These are phyloP conservation scores for Xestia c-nigrum DNA, from an alignment of 2,888 invertebrate species.

Conservation along the genomic window DNA sequence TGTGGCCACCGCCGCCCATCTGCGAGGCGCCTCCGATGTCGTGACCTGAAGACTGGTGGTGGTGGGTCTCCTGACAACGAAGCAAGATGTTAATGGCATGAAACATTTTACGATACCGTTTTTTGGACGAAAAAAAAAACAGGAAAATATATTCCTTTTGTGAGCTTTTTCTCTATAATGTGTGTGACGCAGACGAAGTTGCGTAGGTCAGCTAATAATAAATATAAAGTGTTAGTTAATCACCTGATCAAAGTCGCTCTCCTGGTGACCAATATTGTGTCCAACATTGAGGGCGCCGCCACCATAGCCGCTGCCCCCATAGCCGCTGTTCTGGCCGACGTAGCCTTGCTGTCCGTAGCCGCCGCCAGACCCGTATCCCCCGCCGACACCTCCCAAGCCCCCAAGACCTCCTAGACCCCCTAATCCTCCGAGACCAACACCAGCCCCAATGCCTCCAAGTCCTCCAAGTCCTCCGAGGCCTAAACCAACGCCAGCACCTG, in stretches of 20 bases:
- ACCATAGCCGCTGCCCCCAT: constrained; percentile 41
- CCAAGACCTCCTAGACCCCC: constrained; percentile 11
- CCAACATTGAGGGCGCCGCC: neutral
- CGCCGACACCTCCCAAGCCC: constrained; percentile 1
- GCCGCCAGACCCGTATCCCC: constrained; percentile 31
- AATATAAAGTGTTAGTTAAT: neutral
- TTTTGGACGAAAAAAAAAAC: neutral
- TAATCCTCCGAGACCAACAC: neutral
- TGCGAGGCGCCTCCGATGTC: constrained; percentile 34
- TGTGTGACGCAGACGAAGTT: too few species aligned
- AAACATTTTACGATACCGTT: neutral
- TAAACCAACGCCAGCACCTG: neutral
- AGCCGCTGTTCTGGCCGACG: constrained; percentile 26
- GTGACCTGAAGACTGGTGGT: constrained; percentile 48
- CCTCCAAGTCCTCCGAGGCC: constrained; percentile 17
- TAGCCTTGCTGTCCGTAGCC: constrained; percentile 45
- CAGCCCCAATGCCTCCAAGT: constrained; percentile 1
- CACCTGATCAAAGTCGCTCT: constrained; percentile 54
- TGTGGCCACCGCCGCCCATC: constrained; percentile 23
- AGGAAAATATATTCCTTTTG: too few species aligned
- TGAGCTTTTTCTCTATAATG: too few species aligned
- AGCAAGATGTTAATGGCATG: neutral
- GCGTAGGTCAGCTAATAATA: neutral
- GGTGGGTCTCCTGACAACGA: constrained; percentile 49
- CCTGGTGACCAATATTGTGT: constrained; percentile 36